Conservation (phyloP, 1,140 invertebrate species). For the Drosophila santomea region DNA sequence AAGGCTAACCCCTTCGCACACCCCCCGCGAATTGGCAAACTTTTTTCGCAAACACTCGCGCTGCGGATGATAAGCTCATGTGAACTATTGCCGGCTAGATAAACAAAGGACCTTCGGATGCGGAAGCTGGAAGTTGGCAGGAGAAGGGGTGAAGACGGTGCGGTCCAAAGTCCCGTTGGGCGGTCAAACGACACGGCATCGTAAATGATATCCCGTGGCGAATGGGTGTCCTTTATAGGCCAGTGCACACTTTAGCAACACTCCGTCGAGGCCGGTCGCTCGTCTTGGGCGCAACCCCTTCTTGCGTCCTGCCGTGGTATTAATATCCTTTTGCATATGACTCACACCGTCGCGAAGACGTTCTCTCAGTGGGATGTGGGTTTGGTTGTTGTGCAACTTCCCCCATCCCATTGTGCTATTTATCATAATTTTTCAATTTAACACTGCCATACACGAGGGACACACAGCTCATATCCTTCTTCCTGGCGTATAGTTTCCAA, state of each 20-base stretch:
- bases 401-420: constrained; percentile 67
- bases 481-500: constrained; percentile 59
- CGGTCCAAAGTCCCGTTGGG: constrained; percentile 38
- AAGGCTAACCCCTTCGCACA: constrained; percentile 63
- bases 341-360: constrained; percentile 32
- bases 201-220: constrained; percentile 84
- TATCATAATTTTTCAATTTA: constrained; percentile 85
- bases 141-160: constrained; percentile 21
- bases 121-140: background rate
- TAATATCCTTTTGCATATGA: constrained; percentile 72
- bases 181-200: constrained; percentile 63
- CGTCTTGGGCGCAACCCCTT: constrained; percentile 58
- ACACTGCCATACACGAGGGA: constrained; percentile 40
- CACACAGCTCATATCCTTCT: constrained; percentile 26
- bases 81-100: constrained; percentile 82
- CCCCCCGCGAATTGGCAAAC: constrained; percentile 56
- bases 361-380: constrained; percentile 63
- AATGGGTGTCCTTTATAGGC: constrained; percentile 78
- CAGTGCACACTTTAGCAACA: constrained; percentile 73
- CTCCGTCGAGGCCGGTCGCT: constrained; percentile 55
- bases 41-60: constrained; percentile 71
- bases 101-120: constrained; percentile 58
- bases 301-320: constrained; percentile 33
- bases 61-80: constrained; percentile 74
- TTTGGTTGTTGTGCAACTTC: constrained; percentile 62